Evolutionary conservation across 2,797 vertebrate genomes (phyloP), one percentile per base, ranked within the genome.

Genomic region (Mareca strepera): DNA sequence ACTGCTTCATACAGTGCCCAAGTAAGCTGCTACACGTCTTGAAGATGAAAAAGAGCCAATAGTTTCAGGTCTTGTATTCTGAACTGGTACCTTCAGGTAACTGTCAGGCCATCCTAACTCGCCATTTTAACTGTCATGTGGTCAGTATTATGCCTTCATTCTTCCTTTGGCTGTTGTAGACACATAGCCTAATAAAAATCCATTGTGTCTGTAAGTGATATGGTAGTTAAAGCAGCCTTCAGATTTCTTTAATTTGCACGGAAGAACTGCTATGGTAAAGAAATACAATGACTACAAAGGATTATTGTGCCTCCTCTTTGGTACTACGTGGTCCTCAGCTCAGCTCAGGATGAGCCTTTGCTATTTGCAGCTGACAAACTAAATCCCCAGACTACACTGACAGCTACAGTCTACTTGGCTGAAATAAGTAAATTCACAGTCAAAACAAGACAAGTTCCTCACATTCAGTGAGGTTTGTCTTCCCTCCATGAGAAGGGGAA

Each of bases 401-500:
- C 29, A 11, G 50, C 31, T 83, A 31, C 60, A 5, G 17, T 48
- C 52, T 83, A 22, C 68, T 20, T 88, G 73, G 26, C 63, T 85
- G 79, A 83, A 77, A 33, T 63, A 69, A 75, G 50, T 13, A 59
- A 68, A n/a, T 88, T 62, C 56, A 7, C 23, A 72, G 12, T 63
- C n/a, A 83, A 79, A 90, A 46, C 26, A 55, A 58, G 63, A 46
- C 1, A 21, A 39, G 13, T 37, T 6, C 3, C 17, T 46, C 23
- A 14, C 0, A 0, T 56, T 70, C 14, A 6, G 6, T 3, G 6
- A n/a, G 55, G 2, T 17, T 46, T 18, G 13, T 16, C 6, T 3
- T 55, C 39, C 6, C 20, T 52, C 18, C 0, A 0, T 8, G 9
- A 18, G 46, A 26, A 29, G 4, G 26, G 37, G 29, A 12, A 44